Conservation (phyloP, 2,797 vertebrate genomes). For the Ceryle rudis region DNA sequence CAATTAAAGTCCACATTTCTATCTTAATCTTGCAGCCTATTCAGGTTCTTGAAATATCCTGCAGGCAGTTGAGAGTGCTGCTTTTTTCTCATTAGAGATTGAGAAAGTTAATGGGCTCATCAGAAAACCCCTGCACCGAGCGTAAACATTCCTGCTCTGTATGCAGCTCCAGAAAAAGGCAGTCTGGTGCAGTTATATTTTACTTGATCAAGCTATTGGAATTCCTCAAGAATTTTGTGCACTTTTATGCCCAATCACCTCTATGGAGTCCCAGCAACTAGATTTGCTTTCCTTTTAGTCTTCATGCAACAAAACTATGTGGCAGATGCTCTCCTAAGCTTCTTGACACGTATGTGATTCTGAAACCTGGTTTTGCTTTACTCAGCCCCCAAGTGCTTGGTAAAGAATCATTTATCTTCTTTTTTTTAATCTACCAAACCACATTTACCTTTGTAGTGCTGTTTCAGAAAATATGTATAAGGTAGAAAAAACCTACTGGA, state of each 20-base stretch:
- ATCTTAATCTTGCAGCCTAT: background rate
- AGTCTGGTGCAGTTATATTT: background rate
- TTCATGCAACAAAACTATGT: background rate
- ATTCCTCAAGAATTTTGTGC: background rate
- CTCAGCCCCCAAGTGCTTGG: background rate
- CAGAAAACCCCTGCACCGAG: background rate
- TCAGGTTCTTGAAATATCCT: background rate
- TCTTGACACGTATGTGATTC: background rate
- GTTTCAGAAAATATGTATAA: background rate
- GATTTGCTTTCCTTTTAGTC: background rate
- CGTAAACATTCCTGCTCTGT: background rate
- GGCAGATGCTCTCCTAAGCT: background rate
- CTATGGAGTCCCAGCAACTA: background rate
- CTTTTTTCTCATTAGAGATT: background rate
- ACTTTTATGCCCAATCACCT: background rate
- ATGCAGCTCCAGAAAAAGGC: background rate
- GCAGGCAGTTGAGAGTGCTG: background rate
- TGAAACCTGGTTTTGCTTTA: background rate
- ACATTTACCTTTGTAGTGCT: background rate
- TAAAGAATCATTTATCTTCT: background rate
- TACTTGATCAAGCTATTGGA: background rate
- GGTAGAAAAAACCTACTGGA: background rate
- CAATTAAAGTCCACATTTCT: background rate
- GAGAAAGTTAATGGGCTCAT: background rate
- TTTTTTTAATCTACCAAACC: background rate